Conservation (phyloP, 2,113 vertebrate species). For the Haliaeetus leucogaster region DNA sequence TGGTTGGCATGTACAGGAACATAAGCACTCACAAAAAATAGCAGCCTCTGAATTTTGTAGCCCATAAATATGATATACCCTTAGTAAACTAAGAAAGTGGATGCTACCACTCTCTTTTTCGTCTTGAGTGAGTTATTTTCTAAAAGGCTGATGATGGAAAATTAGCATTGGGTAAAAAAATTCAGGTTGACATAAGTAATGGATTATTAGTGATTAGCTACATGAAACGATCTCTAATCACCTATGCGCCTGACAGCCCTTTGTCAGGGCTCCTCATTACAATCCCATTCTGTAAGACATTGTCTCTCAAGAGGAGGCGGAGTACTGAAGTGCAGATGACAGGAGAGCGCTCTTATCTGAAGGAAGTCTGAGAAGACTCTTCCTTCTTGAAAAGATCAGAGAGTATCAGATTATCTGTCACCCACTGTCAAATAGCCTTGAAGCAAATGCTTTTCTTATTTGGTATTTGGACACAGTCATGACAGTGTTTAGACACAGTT, state of each 20-base stretch:
- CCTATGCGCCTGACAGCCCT: neutral
- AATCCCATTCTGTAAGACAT: neutral
- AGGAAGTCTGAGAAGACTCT: conserved; percentile 4
- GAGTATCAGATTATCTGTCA: conserved; percentile 12
- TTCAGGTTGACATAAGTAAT: neutral
- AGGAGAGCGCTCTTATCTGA: neutral
- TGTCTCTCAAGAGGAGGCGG: neutral
- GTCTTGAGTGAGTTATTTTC: neutral
- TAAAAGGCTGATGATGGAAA: neutral
- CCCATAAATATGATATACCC: neutral
- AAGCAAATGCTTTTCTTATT: conserved; percentile 10
- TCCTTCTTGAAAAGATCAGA: conserved; percentile 32
- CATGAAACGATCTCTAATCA: neutral
- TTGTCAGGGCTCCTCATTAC: neutral
- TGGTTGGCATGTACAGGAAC: neutral
- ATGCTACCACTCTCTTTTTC: neutral
- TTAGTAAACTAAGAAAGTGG: neutral
- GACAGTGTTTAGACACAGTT: neutral
- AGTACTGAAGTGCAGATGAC: neutral
- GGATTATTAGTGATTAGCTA: neutral
- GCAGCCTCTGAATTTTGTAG: neutral
- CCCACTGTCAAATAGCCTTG: neutral
- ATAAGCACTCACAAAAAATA: neutral
- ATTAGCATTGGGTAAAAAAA: neutral
- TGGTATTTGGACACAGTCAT: neutral